A percentile compares a stretch with the other conserved stretches of the same genome.
phyloP scores from a whole-genome alignment of 1,140 invertebrate species.

The Bombyx mandarina region DNA sequence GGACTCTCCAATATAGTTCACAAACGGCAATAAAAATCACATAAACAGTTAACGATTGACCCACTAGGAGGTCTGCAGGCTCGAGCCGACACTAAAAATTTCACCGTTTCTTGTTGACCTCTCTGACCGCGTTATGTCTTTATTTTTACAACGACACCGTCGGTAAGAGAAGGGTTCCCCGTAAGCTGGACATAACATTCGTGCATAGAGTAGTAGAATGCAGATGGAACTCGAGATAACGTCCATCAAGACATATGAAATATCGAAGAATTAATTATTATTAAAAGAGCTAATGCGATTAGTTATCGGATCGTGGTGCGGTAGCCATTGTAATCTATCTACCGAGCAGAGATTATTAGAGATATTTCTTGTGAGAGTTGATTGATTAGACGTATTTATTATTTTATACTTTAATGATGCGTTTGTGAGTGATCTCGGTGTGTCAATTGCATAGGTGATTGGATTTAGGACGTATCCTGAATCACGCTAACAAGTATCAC shows the following conservation, averaged over 20 bases:
- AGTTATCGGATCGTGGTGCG: constrained; percentile 31
- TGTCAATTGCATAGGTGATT: too few relatives aligned
- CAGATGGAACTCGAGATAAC: constrained; percentile 34
- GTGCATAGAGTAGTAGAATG: constrained; percentile 9
- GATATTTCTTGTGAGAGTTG: not conserved
- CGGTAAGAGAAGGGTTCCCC: not conserved
- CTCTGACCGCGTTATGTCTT: not conserved
- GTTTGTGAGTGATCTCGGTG: too few relatives aligned
- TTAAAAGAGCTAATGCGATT: constrained; percentile 38
- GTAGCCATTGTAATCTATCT: constrained; percentile 25
- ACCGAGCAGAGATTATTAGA: constrained; percentile 1
- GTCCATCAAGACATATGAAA: constrained; percentile 36
- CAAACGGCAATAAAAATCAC: constrained; percentile 36
- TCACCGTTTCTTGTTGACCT: constrained; percentile 6
- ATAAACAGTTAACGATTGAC: constrained; percentile 40
- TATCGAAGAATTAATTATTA: constrained; percentile 42
- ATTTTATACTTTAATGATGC: not conserved
- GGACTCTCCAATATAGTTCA: constrained; percentile 35
- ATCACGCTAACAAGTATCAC: too few relatives aligned
- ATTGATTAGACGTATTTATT: not conserved
- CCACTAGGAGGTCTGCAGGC: constrained; percentile 31
- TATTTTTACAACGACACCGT: too few relatives aligned
- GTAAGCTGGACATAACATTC: not conserved
- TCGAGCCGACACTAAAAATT: constrained; percentile 22
- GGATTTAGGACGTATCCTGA: too few relatives aligned